Conservation (phyloP, 92 coral and sea anemone genomes). For the Desmophyllum pertusum region DNA sequence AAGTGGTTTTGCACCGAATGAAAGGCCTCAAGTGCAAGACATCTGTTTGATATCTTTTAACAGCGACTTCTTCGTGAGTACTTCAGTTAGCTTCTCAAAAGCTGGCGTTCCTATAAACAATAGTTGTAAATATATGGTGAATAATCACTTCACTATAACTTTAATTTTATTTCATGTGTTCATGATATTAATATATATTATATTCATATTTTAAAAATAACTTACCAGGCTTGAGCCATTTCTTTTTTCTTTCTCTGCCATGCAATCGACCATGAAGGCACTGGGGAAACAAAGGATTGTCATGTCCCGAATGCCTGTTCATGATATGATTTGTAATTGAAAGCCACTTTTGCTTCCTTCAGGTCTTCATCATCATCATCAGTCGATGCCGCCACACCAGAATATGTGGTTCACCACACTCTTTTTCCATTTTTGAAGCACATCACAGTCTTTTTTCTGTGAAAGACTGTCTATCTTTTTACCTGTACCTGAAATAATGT, state of each 20-base stretch:
- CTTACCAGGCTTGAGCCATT: slow-evolving; percentile 42
- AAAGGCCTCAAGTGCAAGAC: slow-evolving; percentile 21
- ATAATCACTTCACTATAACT: too few species aligned
- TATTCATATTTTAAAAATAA: neutral
- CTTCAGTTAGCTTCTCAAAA: neutral
- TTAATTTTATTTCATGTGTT: too few species aligned
- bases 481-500: slow-evolving; percentile 17
- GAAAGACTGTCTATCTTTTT: slow-evolving; percentile 39
- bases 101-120: neutral
- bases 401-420: slow-evolving; percentile 34
- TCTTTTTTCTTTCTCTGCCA: slow-evolving; percentile 35
- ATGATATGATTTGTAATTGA: slow-evolving; percentile 16
- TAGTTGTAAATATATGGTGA: neutral
- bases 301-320: slow-evolving; percentile 27
- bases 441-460: slow-evolving; percentile 30
- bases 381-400: slow-evolving; percentile 43
- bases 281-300: slow-evolving; percentile 18
- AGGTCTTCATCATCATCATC: slow-evolving; percentile 32
- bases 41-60: slow-evolving; percentile 9
- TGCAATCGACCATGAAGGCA: slow-evolving; percentile 26
- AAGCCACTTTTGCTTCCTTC: slow-evolving; percentile 28
- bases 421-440: slow-evolving; percentile 9
- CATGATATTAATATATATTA: too few species aligned
- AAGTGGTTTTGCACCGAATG: slow-evolving; percentile 28
- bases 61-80: neutral